Conservation (phyloP, 2,888 invertebrate species). For the Cephalotes varians region DNA sequence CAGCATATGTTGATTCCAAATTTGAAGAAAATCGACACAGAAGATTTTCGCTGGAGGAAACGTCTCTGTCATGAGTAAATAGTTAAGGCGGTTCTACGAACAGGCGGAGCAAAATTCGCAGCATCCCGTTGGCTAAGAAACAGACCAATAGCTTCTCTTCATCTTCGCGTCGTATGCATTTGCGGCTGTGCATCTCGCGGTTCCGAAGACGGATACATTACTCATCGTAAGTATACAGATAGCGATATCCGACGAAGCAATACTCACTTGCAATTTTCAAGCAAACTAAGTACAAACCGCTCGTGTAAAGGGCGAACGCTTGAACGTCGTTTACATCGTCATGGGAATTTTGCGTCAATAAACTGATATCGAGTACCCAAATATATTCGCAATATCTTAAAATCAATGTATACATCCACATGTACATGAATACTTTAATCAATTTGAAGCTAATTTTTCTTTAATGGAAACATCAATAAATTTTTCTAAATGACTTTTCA, state of each 20-base stretch:
- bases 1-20: background rate
- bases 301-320: slow-evolving; percentile 13
- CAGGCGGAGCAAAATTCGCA: slow-evolving; percentile 67
- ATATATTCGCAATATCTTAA: background rate
- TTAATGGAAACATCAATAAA: background rate
- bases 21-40: background rate
- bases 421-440: background rate
- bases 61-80: slow-evolving; percentile 35
- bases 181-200: slow-evolving; percentile 36
- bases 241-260: slow-evolving; percentile 25
- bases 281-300: slow-evolving; percentile 29
- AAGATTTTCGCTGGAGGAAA: background rate
- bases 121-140: slow-evolving; percentile 69
- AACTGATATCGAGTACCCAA: background rate
- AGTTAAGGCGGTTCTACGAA: slow-evolving; percentile 60
- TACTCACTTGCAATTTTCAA: slow-evolving; percentile 39
- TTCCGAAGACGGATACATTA: slow-evolving; percentile 42
- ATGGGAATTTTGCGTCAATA: slow-evolving; percentile 24
- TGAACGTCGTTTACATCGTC: slow-evolving; percentile 18
- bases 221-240: slow-evolving; percentile 32
- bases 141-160: slow-evolving; percentile 68
- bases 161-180: slow-evolving; percentile 53
- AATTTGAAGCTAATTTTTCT: background rate
- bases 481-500: background rate
- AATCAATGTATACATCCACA: background rate